A percentile compares a stretch with the other conserved stretches of the same genome.
These are phyloP conservation scores for Heliconius hortense DNA, from an alignment of 2,888 invertebrate genomes.

Conservation along the genomic window DNA sequence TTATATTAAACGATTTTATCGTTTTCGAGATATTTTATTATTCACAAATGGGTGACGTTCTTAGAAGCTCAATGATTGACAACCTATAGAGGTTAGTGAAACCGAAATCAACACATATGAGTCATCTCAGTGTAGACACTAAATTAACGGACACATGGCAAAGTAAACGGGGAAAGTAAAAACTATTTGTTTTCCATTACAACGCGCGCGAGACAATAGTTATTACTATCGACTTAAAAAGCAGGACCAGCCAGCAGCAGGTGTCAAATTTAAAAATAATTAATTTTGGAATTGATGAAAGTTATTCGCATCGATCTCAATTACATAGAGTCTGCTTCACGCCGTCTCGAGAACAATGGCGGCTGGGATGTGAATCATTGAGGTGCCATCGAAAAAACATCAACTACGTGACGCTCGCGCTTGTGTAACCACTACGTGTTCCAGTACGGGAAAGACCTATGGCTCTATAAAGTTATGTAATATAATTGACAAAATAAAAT, in stretches of 20 bases:
- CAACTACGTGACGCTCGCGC: slow-evolving; percentile 65
- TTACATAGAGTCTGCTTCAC: slow-evolving; percentile 57
- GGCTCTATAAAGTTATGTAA: slow-evolving; percentile 67
- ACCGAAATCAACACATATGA: slow-evolving; percentile 75
- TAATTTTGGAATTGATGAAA: slow-evolving; percentile 68
- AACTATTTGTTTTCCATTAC: slow-evolving; percentile 76
- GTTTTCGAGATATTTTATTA: not conserved
- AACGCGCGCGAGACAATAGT: slow-evolving; percentile 27
- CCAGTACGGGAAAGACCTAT: slow-evolving; percentile 64
- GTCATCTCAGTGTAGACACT: slow-evolving; percentile 70
- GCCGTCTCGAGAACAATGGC: slow-evolving; percentile 53
- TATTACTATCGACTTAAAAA: slow-evolving; percentile 20
- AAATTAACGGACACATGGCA: slow-evolving; percentile 73
- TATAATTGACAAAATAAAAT: slow-evolving; percentile 75
- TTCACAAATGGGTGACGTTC: not conserved
- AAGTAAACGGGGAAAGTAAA: slow-evolving; percentile 77
- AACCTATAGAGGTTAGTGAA: slow-evolving; percentile 62
- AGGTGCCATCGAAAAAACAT: slow-evolving; percentile 57
- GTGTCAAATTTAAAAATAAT: slow-evolving; percentile 53
- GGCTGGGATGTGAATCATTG: slow-evolving; percentile 63
- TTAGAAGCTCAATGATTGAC: slow-evolving; percentile 20
- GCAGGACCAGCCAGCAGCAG: not conserved
- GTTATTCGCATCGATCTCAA: slow-evolving; percentile 65
- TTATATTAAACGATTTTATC: not conserved
- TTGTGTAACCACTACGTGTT: slow-evolving; percentile 79